phyloP scores from a whole-genome alignment of 1,140 invertebrate genomes.

The Scaptomyza hsui region DNA sequence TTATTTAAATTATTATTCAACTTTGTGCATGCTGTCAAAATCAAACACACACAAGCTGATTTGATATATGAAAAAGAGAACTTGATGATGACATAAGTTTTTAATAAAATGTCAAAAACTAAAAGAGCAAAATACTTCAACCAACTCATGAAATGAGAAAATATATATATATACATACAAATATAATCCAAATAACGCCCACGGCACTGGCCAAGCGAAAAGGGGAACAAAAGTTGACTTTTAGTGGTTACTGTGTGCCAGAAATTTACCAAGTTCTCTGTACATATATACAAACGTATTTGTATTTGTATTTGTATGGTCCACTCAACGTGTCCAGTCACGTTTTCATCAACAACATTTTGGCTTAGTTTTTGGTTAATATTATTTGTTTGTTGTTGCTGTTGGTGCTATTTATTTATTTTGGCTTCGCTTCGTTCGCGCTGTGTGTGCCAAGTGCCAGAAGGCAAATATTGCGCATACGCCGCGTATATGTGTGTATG shows the following conservation, averaged over 20 bases:
- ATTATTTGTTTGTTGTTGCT: slow-evolving; percentile 59
- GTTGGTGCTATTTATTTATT: slow-evolving; percentile 56
- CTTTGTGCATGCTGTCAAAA: background rate
- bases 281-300: slow-evolving; percentile 18
- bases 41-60: background rate
- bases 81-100: slow-evolving; percentile 30
- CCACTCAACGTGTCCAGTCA: slow-evolving; percentile 55
- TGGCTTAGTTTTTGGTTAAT: slow-evolving; percentile 67
- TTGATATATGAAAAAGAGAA: slow-evolving; percentile 1
- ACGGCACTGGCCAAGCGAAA: background rate
- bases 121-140: slow-evolving; percentile 19
- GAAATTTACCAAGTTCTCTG: slow-evolving; percentile 41
- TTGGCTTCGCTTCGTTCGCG: slow-evolving; percentile 48
- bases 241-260: slow-evolving; percentile 36
- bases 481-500: slow-evolving; percentile 34
- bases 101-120: slow-evolving; percentile 35
- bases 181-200: slow-evolving; percentile 12
- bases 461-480: slow-evolving; percentile 67
- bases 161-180: slow-evolving; percentile 1
- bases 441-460: slow-evolving; percentile 45
- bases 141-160: slow-evolving; percentile 24
- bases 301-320: slow-evolving; percentile 27
- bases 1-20: background rate
- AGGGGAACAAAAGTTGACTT: slow-evolving; percentile 34
- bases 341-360: slow-evolving; percentile 65